Base-by-base conservation (phyloP, 1,140 invertebrate species). In the Drosophila sechellia region DNA sequence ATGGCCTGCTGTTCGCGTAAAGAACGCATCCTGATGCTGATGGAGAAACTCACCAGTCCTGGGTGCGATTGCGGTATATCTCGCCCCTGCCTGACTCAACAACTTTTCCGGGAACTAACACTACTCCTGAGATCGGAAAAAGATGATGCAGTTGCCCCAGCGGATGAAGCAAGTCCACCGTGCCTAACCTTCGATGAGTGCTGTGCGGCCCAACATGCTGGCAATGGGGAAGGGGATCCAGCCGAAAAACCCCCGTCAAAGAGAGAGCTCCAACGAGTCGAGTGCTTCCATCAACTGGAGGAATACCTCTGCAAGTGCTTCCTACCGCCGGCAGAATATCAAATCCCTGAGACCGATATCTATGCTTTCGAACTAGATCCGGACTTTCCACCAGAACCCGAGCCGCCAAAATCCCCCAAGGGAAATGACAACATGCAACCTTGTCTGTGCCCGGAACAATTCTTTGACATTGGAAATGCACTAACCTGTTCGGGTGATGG, bases 241-340 rank as follows among this genome's bases (percentile, higher is more conserved):
- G n/a, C 3, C 3, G 48, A 73, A 11, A 50, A 50, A 10, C n/a
- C 12, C 17, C 4, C 56, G 39, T 39, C 40, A 1, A 50, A 55
- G 5, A 59, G 49, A 3, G 40, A 60, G 0, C 45, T 46, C 13
- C 45, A 42, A 22, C 56, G 61, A 1, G n/a, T 43, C 4, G 37
- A 72, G 31, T 84, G 79, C 39, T 58, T 89, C 11, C 63, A 76
- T 13, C 31, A 63, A 34, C 52, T 87, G 57, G 65, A 84, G 15
- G 50, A 79, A 17, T 83, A 60, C 15, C 42, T 83, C 3, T 49
- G 75, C 20, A 58, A 55, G 10, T 86, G 81, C 40, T 86, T 77
- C 43, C 20, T 52, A 42, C 43, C 39, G 1, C 39, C 17, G 0
- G 3, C 22, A 1, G 10, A 58, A 13, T 49, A 15, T 4, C 6